Evolutionary conservation across 2,113 vertebrate genomes (phyloP).

Genomic region (Hylia prasina): DNA sequence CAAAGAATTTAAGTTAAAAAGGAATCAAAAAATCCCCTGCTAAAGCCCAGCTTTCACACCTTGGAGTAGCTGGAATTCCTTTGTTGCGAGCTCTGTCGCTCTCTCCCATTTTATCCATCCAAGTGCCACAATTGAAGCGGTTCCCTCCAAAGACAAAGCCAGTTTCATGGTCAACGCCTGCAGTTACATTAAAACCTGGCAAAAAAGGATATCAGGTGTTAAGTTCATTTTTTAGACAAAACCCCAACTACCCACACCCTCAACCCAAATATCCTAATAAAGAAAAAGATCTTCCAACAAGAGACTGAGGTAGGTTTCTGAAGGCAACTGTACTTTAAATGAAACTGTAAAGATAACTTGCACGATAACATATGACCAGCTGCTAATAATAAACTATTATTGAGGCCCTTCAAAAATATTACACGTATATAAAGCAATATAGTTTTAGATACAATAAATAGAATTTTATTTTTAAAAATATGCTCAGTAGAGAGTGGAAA

Average conservation of each 20-base stretch:
- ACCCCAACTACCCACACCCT: fast-evolving
- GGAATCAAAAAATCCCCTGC: fast-evolving
- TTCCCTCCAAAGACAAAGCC: constrained; percentile 94
- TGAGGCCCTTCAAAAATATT: background rate
- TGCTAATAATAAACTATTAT: background rate
- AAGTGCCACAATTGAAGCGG: constrained; percentile 93
- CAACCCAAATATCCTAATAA: background rate
- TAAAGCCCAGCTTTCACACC: background rate
- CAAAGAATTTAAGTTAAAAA: background rate
- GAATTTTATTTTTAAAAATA: background rate
- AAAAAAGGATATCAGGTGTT: background rate
- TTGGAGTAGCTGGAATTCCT: constrained; percentile 87
- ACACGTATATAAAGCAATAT: background rate
- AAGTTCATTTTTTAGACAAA: background rate
- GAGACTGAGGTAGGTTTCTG: background rate
- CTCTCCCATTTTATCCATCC: constrained; percentile 99
- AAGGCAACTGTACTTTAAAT: background rate
- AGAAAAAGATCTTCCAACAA: background rate
- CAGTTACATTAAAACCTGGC: constrained; percentile 84
- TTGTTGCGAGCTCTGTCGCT: constrained; percentile 86
- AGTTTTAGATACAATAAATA: background rate
- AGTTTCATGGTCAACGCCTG: constrained; percentile 80
- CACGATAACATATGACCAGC: background rate
- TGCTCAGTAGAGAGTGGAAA: background rate
- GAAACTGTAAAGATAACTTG: background rate